A percentile compares a stretch with the other conserved stretches of the same genome.
phyloP scores from a whole-genome alignment of 2,888 invertebrate species.

The Harpagoxenus sublaevis region DNA sequence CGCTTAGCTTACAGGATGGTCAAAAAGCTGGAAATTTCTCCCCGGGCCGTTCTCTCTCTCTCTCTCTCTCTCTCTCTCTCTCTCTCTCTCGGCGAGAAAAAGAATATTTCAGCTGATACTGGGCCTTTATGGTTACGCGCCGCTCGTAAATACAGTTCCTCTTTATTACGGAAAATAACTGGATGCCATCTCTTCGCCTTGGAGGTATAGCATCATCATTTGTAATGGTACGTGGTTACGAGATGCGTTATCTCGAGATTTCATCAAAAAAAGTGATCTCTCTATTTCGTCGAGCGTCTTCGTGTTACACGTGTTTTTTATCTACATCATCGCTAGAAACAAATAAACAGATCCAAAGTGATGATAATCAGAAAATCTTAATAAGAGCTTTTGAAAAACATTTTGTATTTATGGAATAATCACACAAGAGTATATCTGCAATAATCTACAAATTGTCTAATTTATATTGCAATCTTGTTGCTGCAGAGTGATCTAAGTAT shows the following conservation, averaged over 20 bases:
- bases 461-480: not conserved
- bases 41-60: not conserved
- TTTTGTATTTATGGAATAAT: not conserved
- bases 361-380: not conserved
- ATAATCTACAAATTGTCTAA: not conserved
- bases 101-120: constrained; percentile 16
- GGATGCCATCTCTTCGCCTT: not conserved
- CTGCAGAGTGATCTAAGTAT: not conserved
- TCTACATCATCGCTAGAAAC: not conserved
- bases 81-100: not conserved
- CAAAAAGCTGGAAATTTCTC: constrained; percentile 8
- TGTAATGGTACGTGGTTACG: constrained; percentile 1
- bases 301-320: not conserved
- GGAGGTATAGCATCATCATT: not conserved
- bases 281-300: constrained; percentile 7
- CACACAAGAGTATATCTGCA: not conserved
- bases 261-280: constrained; percentile 17
- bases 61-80: not conserved
- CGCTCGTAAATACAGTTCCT: constrained; percentile 14
- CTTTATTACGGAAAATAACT: constrained; percentile 9
- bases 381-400: no score
- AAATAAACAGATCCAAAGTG: not conserved
- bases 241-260: not conserved
- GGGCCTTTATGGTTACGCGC: not conserved
- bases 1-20: not conserved